A percentile compares a stretch with the other conserved stretches of the same genome.
phyloP scores from a whole-genome alignment of 2,113 vertebrate species.

The Apodemus speciosus region DNA sequence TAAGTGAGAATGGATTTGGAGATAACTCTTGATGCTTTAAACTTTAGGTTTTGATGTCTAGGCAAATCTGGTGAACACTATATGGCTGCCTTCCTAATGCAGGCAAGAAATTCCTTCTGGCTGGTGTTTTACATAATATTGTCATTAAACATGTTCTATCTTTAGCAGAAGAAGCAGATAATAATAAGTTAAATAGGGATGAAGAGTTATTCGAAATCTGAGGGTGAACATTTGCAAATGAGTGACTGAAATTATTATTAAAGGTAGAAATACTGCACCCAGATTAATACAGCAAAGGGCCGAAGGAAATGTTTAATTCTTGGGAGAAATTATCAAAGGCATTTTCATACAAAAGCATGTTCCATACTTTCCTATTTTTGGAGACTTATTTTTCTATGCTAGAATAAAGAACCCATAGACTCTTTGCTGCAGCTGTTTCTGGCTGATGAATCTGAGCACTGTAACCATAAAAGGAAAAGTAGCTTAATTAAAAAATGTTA shows the following conservation, averaged over 20 bases:
- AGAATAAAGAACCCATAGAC: slow-evolving; percentile 69
- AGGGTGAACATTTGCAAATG: slow-evolving; percentile 67
- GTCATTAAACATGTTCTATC: slow-evolving; percentile 69
- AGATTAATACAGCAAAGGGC: slow-evolving; percentile 64
- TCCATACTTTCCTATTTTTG: slow-evolving; percentile 43
- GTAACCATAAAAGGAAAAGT: slow-evolving; percentile 74
- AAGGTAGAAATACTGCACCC: slow-evolving; percentile 58
- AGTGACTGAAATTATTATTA: slow-evolving; percentile 72
- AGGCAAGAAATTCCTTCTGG: slow-evolving; percentile 58
- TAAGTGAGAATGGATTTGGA: slow-evolving; percentile 6
- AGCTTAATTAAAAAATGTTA: slow-evolving; percentile 77
- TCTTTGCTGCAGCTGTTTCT: slow-evolving; percentile 67
- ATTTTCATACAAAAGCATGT: slow-evolving; percentile 4
- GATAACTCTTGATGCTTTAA: slow-evolving; percentile 58
- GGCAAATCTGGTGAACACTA: slow-evolving; percentile 65
- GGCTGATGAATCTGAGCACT: slow-evolving; percentile 71
- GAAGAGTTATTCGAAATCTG: slow-evolving; percentile 73
- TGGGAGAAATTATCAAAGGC: slow-evolving; percentile 38
- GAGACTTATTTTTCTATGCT: slow-evolving; percentile 54
- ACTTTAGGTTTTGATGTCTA: slow-evolving; percentile 63
- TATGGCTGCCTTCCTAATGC: slow-evolving; percentile 61
- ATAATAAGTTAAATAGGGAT: slow-evolving; percentile 68
- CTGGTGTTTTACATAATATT: slow-evolving; percentile 74
- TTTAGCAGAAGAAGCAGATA: slow-evolving; percentile 68
- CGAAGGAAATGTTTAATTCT: slow-evolving; percentile 67